Evolutionary conservation across 2,888 invertebrate genomes (phyloP), one percentile per base, ranked within the genome.

Genomic region (Tethea ocularis): DNA sequence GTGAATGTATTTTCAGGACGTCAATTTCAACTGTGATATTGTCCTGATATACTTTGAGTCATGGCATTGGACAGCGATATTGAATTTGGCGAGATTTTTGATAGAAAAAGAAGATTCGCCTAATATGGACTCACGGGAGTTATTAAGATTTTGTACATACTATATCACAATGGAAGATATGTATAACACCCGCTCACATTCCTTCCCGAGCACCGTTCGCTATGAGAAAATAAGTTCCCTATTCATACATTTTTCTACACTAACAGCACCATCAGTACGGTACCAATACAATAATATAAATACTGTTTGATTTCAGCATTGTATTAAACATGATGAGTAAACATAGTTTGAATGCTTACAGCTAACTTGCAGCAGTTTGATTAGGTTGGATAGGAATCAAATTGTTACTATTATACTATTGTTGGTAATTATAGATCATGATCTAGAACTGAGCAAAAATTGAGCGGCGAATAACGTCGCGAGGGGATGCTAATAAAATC

Each of bases 391-490:
- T 13, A 13, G 13, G 15, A 15, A 41, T 41, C n/a, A 2, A 46
- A 20, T n/a, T 46, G 20, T 46, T 41, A 17, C 1, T n/a, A n/a
- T n/a, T n/a, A 11, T 6, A 13, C 3, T 20, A 46, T 46, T 20
- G 46, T 46, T 46, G 46, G 7, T 46, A 20, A 46, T 46, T 46
- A 20, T 20, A 20, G 17, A n/a, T 46, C 1, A 7, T 20, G 5
- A 41, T 41, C 17, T 6, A 41, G 55, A 26, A 51, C 55, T 57
- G 60, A 60, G 58, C 61, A 59, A 38, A 59, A 22, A 20, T 38
- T 36, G 17, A 15, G 33, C 13, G n/a, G 54, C 54, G 33, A 46
- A 41, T 41, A 41, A 20, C n/a, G 6, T 53, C 17, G 33, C 29
- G 13, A 8, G 53, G 22, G 20, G 54, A 36, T 36, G 36, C 54